These are phyloP conservation scores for Phymanthus crucifer DNA, from an alignment of 92 coral and sea anemone species.

Conservation along the genomic window DNA sequence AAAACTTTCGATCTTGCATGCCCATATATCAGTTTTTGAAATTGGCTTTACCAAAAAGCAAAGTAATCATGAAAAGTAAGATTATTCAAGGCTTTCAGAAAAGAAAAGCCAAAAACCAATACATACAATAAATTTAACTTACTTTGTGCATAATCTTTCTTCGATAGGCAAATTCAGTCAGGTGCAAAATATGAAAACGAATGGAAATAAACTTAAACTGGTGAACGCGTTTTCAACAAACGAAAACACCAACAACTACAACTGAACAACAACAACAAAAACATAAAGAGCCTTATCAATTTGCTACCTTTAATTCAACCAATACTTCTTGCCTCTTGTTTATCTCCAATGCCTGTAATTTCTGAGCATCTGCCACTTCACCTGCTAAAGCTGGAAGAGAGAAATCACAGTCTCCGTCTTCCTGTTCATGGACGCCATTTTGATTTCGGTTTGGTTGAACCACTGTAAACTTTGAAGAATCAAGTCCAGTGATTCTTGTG, in stretches of 20 bases:
- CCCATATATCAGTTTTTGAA: too few species aligned
- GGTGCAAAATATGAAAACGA: background rate
- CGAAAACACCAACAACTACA: background rate
- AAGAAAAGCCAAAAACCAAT: background rate
- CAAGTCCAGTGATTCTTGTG: conserved; percentile 45
- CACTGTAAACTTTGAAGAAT: conserved; percentile 31
- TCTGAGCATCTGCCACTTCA: conserved; percentile 84
- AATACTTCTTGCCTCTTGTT: conserved; percentile 54
- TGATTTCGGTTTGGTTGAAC: conserved; percentile 15
- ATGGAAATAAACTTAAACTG: background rate
- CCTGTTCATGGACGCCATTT: background rate
- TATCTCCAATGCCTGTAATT: conserved; percentile 65
- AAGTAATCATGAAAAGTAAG: background rate
- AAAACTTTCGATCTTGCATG: too few species aligned
- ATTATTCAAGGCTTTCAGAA: background rate
- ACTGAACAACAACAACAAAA: too few species aligned
- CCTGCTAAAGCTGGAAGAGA: conserved; percentile 81
- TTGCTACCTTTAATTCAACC: conserved; percentile 54
- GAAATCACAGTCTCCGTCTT: conserved; percentile 12
- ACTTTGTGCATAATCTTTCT: background rate
- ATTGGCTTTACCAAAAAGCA: too few species aligned
- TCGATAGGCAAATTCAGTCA: background rate
- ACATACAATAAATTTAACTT: background rate
- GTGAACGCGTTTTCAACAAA: background rate
- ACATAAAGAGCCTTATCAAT: background rate